Conservation (phyloP, 2,888 invertebrate genomes). For the Amorpha juglandis region DNA sequence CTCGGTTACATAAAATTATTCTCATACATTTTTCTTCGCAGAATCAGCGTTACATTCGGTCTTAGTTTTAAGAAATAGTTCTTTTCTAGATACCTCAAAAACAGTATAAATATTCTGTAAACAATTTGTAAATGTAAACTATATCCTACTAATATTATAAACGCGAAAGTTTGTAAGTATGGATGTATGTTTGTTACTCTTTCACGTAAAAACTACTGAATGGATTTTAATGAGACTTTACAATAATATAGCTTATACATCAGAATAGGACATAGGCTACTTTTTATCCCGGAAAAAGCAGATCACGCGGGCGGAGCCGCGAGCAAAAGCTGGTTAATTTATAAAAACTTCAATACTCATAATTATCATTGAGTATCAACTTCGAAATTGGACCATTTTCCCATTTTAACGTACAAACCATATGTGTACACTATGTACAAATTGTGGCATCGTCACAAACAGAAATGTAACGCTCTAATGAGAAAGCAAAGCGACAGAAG, state of each 20-base stretch:
- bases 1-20: conserved; percentile 16
- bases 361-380: not conserved
- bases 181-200: too few relatives aligned
- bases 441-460: conserved; percentile 42
- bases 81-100: too few relatives aligned
- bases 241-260: too few relatives aligned
- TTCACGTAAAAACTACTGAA: too few relatives aligned
- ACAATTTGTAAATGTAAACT: not conserved
- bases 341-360: not conserved
- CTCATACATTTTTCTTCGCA: conserved; percentile 28
- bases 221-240: too few relatives aligned
- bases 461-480: conserved; percentile 78
- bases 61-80: not conserved
- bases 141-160: too few relatives aligned
- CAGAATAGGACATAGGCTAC: too few relatives aligned
- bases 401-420: conserved; percentile 33
- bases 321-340: not conserved
- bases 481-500: conserved; percentile 70
- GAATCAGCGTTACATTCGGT: not conserved
- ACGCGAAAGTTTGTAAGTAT: too few relatives aligned
- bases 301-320: too few relatives aligned
- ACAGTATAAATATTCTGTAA: too few relatives aligned
- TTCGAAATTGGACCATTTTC: not conserved
- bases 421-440: not conserved
- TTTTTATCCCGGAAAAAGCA: too few relatives aligned